Base-by-base conservation (phyloP, 2,888 invertebrate genomes). In the Agriopis marginaria region DNA sequence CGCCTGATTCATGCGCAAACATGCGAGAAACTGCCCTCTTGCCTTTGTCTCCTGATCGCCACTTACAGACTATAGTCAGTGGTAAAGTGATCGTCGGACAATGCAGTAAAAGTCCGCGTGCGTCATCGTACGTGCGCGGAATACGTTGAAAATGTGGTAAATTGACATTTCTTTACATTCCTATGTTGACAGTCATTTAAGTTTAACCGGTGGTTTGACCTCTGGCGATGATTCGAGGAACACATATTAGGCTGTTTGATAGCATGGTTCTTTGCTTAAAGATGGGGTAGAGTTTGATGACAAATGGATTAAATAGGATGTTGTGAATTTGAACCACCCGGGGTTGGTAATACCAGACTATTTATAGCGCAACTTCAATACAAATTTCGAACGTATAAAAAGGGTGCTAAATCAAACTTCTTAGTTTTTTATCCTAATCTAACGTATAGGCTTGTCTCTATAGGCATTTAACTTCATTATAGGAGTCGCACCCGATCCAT, bases 41-140 rank as follows among this genome's bases (percentile, higher is more conserved):
- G 75, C 68, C 75, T 82, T 85, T 84, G 80, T 83, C 66, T 73
- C 63, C 71, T 74, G 81, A 79, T 78, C 79, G 77, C 72, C 72
- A 68, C 32, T 32, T 81, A 77, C 78, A 75, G 17, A 23, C 17
- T 23, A 23, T 2, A 23, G 17, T 23, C 17, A 23, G 58, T 51
- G 50, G 50, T 51, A 61, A 61, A 75, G 45, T 60, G 69, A 83
- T 76, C 12, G 47, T 47, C 59, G 76, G 67, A 74, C 75, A 74
- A 71, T 71, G 70, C 49, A 64, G 65, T 55, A 50, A 63, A 75
- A 78, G 73, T 59, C 70, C n/a, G 6, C n/a, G 71, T 79, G 77
- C 71, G 78, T 80, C 79, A 78, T 63, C 61, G 66, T 63, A 81
- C 87, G 87, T 85, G 88, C 60, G 47, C 61, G 45, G 87, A 82